phyloP scores from a whole-genome alignment of 2,113 vertebrate genomes.

The Desmodus rotundus region DNA sequence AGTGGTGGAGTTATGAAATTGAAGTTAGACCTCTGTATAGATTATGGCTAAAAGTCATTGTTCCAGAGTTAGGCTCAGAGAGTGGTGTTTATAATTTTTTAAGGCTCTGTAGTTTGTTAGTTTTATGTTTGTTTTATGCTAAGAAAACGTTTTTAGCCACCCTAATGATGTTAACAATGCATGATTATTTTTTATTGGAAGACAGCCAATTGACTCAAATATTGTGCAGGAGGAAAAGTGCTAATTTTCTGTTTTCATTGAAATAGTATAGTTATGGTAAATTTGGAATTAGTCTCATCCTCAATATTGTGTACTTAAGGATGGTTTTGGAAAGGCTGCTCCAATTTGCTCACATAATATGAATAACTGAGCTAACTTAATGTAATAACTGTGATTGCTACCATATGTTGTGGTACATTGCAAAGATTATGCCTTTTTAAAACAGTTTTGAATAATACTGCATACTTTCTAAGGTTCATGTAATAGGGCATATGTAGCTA shows the following conservation, averaged over 20 bases:
- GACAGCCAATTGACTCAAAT: background rate
- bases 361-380: background rate
- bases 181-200: conserved; percentile 8
- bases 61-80: background rate
- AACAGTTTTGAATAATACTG: background rate
- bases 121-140: conserved; percentile 24
- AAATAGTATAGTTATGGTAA: background rate
- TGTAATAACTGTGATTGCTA: background rate
- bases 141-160: background rate
- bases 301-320: background rate
- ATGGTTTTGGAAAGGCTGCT: background rate
- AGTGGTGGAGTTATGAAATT: background rate
- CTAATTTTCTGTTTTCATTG: background rate
- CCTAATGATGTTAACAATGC: background rate
- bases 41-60: background rate
- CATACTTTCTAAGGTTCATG: background rate
- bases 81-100: background rate
- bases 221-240: background rate
- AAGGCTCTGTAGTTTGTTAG: background rate
- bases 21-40: conserved; percentile 20
- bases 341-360: background rate
- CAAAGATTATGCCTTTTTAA: background rate
- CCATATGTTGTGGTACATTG: background rate
- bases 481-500: background rate
- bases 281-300: background rate